phyloP scores from a whole-genome alignment of 1,140 invertebrate species.

The Apis cerana region DNA sequence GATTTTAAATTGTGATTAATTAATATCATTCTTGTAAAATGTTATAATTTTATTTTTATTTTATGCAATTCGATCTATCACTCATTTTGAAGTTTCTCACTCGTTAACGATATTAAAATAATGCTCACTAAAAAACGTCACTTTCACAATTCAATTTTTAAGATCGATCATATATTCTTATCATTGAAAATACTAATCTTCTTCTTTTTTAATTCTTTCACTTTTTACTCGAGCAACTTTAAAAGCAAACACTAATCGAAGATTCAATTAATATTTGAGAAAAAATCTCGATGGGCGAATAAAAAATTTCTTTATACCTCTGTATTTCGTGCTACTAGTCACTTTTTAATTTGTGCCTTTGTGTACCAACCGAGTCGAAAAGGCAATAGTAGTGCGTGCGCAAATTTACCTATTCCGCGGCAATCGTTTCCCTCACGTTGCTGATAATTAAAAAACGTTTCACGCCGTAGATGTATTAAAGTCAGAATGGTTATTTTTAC shows the following conservation, averaged over 20 bases:
- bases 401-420: slow-evolving; percentile 8
- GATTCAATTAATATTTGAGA: slow-evolving; percentile 22
- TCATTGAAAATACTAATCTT: neutral
- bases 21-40: too few species aligned
- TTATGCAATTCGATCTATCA: too few species aligned
- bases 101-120: neutral
- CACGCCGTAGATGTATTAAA: neutral
- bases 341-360: slow-evolving; percentile 16
- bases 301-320: slow-evolving; percentile 4
- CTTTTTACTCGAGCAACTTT: neutral
- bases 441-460: slow-evolving; percentile 23
- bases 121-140: neutral
- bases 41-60: too few species aligned
- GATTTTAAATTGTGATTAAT: too few species aligned
- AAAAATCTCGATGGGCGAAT: neutral
- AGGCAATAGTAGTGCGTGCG: neutral
- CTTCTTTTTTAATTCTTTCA: neutral
- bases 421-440: slow-evolving; percentile 3
- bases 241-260: neutral
- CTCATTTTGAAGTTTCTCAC: too few species aligned
- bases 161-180: neutral
- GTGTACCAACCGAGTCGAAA: slow-evolving; percentile 15
- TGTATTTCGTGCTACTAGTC: neutral
- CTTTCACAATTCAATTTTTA: neutral
- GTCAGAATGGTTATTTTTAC: neutral